phyloP scores from a whole-genome alignment of 1,140 invertebrate genomes.

The Panulirus ornatus region DNA sequence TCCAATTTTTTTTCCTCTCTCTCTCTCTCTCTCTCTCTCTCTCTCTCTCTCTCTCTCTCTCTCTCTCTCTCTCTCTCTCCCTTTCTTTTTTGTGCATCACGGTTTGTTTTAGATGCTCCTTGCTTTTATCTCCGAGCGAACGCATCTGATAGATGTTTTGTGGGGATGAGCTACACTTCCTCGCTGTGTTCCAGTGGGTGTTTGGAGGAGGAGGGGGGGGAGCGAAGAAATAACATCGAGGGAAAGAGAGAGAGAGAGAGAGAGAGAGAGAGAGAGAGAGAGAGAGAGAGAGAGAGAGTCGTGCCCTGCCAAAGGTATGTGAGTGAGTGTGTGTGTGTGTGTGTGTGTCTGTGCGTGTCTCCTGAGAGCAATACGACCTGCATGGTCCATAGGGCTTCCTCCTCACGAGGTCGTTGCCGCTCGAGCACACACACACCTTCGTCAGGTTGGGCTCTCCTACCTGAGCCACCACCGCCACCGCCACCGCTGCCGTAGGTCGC shows the following conservation, averaged over 20 bases:
- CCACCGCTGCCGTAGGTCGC: no score
- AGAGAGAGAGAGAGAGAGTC: neutral
- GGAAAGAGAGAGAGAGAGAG: slow-evolving; percentile 8
- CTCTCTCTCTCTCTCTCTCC: slow-evolving; percentile 13
- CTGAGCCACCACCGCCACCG: no score
- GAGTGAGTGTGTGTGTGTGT: no score
- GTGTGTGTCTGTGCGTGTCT: no score
- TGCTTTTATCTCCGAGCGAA: slow-evolving; percentile 24
- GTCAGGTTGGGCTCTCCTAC: no score
- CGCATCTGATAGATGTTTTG: slow-evolving; percentile 50
- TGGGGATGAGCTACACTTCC: neutral
- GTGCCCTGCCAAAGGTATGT: no score
- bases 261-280: neutral
- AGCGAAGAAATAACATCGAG: neutral
- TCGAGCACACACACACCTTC: no score
- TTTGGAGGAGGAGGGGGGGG: neutral
- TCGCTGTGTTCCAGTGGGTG: neutral
- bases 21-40: neutral
- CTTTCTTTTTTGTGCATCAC: neutral
- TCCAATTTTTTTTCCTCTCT: neutral
- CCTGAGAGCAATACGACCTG: no score
- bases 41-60: no score
- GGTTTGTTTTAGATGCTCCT: slow-evolving; percentile 44
- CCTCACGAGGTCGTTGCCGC: no score
- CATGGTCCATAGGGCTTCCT: no score